Conservation (phyloP, 2,113 vertebrate species). For the Esox niger region DNA sequence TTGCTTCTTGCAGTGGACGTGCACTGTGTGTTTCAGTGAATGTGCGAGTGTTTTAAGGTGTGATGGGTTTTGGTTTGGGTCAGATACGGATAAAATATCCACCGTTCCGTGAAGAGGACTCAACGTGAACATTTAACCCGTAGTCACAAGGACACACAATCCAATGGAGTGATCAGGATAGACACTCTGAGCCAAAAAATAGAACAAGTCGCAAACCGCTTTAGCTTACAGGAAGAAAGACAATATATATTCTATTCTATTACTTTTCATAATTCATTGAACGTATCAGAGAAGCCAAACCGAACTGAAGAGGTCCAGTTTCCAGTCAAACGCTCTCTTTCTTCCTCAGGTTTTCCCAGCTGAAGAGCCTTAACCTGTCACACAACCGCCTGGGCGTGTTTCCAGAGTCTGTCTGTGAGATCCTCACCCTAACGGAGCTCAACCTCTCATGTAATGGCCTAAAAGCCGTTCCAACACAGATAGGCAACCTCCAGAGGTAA, state of each 20-base stretch:
- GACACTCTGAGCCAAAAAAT: background rate
- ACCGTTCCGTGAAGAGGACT: constrained; percentile 15
- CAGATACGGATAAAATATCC: background rate
- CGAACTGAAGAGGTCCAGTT: background rate
- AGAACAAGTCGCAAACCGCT: too few relatives aligned
- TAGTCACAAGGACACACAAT: background rate
- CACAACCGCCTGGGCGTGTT: constrained; percentile 90
- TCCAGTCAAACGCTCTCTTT: background rate
- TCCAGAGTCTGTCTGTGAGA: constrained; percentile 86
- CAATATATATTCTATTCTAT: background rate
- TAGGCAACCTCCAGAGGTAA: constrained; percentile 86
- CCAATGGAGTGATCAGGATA: constrained; percentile 4
- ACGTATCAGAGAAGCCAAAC: background rate
- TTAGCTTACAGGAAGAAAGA: background rate
- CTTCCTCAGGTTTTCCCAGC: constrained; percentile 86
- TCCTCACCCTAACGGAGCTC: constrained; percentile 88
- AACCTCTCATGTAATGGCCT: constrained; percentile 91
- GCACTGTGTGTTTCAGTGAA: too few relatives aligned
- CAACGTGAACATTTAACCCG: background rate
- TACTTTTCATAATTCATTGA: background rate
- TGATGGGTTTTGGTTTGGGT: background rate
- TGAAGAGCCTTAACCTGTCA: constrained; percentile 93
- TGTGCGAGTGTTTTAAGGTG: background rate
- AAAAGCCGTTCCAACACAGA: constrained; percentile 74
- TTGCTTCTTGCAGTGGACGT: too few relatives aligned